Percentiles rank a stretch among this genome's conserved stretches.
Conservation (phyloP, 2,113 vertebrate genomes). For the Aix galericulata region DNA sequence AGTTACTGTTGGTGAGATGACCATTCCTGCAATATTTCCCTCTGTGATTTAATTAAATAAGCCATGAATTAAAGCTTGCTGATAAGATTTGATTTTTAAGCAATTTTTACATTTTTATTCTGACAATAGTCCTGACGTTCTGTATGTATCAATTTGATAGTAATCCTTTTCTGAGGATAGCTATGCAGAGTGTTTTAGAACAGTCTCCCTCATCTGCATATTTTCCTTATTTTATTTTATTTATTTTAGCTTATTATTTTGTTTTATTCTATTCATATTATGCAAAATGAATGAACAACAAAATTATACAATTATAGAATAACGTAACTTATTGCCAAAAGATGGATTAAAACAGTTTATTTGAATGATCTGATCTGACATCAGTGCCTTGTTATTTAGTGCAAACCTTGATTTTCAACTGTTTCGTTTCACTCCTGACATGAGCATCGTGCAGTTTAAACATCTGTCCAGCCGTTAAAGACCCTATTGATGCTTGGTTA, state of each 20-base stretch:
- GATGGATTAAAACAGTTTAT: slow-evolving; percentile 49
- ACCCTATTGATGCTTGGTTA: slow-evolving; percentile 53
- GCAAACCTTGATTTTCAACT: slow-evolving; percentile 68
- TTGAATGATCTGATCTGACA: slow-evolving; percentile 15
- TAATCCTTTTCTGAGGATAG: background rate
- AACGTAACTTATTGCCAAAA: background rate
- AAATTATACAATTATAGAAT: background rate
- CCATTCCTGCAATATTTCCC: slow-evolving; percentile 26
- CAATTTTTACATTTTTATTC: background rate
- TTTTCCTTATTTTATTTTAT: background rate
- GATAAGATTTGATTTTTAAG: slow-evolving; percentile 33
- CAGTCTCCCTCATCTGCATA: background rate
- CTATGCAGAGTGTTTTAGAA: background rate
- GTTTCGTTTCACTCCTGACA: slow-evolving; percentile 68
- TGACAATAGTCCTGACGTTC: background rate
- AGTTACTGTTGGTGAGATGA: slow-evolving; percentile 35
- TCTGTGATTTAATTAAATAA: slow-evolving; percentile 60
- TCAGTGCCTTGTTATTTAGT: slow-evolving; percentile 64
- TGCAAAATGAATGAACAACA: background rate
- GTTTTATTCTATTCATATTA: background rate
- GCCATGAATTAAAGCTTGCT: slow-evolving; percentile 55
- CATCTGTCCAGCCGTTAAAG: slow-evolving; percentile 71
- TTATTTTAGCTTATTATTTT: background rate
- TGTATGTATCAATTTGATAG: background rate
- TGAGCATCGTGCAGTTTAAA: slow-evolving; percentile 62